Evolutionary conservation across 2,113 vertebrate species (phyloP).

Genomic region (Prunella fulvescens): DNA sequence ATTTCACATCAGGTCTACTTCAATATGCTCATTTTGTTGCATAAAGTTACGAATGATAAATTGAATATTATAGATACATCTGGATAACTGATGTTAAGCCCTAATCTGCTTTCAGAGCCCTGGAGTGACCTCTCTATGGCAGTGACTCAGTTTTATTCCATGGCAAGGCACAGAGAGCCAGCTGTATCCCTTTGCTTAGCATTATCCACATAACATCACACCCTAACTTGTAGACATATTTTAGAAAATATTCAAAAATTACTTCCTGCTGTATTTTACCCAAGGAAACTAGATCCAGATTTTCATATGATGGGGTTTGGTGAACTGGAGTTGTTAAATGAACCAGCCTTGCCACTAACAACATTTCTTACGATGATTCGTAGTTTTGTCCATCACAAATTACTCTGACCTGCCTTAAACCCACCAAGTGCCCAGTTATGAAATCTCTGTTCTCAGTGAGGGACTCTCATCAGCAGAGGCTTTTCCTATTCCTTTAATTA

Average conservation of each 20-base stretch:
- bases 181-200: neutral
- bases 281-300: neutral
- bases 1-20: slow-evolving; percentile 10
- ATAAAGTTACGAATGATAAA: neutral
- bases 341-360: neutral
- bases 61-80: neutral
- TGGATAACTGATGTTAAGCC: slow-evolving; percentile 9
- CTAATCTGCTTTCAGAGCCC: neutral
- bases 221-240: neutral
- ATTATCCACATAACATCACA: neutral
- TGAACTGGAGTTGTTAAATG: neutral
- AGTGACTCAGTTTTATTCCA: neutral
- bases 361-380: neutral
- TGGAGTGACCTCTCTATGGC: neutral
- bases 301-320: neutral
- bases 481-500: neutral
- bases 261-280: slow-evolving; percentile 8
- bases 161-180: neutral
- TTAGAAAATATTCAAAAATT: neutral
- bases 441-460: neutral
- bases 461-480: neutral
- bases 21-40: neutral
- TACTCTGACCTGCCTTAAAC: neutral
- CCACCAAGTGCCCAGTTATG: neutral
- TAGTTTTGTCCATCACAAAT: neutral